These are phyloP conservation scores for Cettia cetti DNA, from an alignment of 2,113 vertebrate species.

Conservation along the genomic window DNA sequence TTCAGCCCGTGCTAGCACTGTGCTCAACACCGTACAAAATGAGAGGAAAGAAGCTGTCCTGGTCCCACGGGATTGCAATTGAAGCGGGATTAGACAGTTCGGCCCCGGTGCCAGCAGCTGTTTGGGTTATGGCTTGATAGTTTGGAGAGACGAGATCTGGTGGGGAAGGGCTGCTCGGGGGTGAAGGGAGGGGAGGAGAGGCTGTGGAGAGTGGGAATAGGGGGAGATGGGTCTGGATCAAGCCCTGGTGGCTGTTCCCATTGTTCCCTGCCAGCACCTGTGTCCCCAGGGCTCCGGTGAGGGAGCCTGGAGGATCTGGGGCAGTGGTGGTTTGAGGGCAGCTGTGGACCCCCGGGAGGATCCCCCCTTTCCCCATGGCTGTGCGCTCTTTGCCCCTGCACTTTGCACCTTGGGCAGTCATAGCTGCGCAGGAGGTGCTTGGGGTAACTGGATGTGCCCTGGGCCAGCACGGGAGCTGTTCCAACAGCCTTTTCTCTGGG, in stretches of 20 bases:
- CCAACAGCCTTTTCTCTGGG: neutral
- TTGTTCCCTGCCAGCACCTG: rapidly evolving
- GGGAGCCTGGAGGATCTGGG: neutral
- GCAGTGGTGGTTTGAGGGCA: neutral
- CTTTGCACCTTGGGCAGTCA: neutral
- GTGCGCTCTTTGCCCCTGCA: neutral
- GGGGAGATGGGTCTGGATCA: neutral
- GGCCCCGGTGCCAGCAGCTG: neutral
- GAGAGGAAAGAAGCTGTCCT: conserved; percentile 43
- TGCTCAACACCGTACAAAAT: neutral
- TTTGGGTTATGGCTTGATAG: neutral
- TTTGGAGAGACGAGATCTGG: neutral
- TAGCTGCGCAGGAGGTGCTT: neutral
- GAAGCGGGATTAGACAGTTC: neutral
- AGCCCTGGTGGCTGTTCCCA: rapidly evolving
- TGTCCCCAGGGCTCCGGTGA: rapidly evolving
- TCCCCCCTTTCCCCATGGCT: neutral
- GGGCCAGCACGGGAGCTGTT: neutral
- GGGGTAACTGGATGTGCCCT: rapidly evolving
- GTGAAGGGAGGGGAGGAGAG: neutral
- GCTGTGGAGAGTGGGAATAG: neutral
- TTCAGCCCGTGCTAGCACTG: neutral
- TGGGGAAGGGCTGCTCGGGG: neutral
- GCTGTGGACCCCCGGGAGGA: rapidly evolving
- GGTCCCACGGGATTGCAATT: neutral